Evolutionary conservation across 2,888 invertebrate genomes (phyloP).

Genomic region (Tetranychus truncatus): DNA sequence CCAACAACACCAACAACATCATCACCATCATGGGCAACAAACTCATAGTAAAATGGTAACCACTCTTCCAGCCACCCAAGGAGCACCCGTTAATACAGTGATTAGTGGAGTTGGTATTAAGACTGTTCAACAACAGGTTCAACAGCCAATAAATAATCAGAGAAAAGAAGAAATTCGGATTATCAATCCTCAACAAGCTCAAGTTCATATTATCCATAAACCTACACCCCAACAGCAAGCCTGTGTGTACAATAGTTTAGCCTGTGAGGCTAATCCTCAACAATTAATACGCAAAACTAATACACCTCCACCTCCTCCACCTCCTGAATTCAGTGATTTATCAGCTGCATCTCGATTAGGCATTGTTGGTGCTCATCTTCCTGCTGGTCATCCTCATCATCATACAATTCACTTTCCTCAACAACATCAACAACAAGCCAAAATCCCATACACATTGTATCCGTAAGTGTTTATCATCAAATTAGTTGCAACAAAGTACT

Average conservation of each 20-base stretch:
- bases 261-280: neutral
- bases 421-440: neutral
- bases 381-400: neutral
- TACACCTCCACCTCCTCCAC: conserved; percentile 39
- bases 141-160: neutral
- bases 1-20: conserved; percentile 5
- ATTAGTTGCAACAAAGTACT: no score
- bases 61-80: neutral
- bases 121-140: neutral
- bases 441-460: conserved; percentile 6
- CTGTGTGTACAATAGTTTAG: neutral
- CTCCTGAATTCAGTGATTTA: conserved; percentile 72
- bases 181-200: neutral
- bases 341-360: conserved; percentile 12
- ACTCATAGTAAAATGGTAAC: neutral
- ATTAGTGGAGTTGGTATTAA: neutral
- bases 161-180: conserved; percentile 2
- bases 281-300: neutral
- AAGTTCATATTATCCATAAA: conserved; percentile 11
- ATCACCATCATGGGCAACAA: conserved; percentile 2
- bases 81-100: neutral
- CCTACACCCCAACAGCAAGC: conserved; percentile 18
- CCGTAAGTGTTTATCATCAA: conserved; percentile 2
- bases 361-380: neutral
- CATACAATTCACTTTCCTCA: conserved; percentile 6